Percentiles rank a stretch among this genome's conserved stretches.
phyloP scores from a whole-genome alignment of 2,797 vertebrate species.

The Enteromius anoplus region DNA sequence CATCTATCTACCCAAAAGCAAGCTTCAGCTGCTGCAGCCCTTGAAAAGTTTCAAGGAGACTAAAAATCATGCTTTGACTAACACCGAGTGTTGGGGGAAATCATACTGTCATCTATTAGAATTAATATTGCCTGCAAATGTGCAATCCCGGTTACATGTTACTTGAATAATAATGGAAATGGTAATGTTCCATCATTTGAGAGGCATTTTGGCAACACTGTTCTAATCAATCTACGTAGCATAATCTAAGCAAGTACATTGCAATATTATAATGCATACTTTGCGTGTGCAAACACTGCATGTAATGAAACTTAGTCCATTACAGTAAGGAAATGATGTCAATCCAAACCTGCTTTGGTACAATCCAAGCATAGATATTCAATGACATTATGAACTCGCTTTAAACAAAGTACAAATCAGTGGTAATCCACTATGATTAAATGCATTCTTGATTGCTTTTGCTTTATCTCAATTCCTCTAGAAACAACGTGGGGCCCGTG shows the following conservation, averaged over 20 bases:
- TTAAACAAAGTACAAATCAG: slow-evolving; percentile 38
- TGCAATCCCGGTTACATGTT: neutral
- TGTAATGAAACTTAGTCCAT: neutral
- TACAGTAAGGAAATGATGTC: neutral
- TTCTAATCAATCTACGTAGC: neutral
- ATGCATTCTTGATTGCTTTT: slow-evolving; percentile 27
- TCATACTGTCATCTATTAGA: neutral
- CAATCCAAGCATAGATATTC: neutral
- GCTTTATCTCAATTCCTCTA: slow-evolving; percentile 4
- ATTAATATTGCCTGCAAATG: neutral
- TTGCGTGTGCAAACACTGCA: neutral
- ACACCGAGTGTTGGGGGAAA: neutral
- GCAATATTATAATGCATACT: neutral
- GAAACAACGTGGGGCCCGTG: slow-evolving; percentile 6
- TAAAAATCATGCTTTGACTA: neutral
- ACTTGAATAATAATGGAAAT: no score
- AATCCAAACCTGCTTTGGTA: neutral
- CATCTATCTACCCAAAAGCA: neutral
- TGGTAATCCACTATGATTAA: slow-evolving; percentile 41
- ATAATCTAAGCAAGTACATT: neutral
- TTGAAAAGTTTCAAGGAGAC: slow-evolving; percentile 3
- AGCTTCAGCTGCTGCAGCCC: neutral
- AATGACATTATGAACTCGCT: slow-evolving; percentile 3
- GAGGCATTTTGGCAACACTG: neutral
- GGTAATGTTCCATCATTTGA: neutral